Evolutionary conservation across 2,113 vertebrate genomes (phyloP).

Genomic region (Hiodon alosoides): DNA sequence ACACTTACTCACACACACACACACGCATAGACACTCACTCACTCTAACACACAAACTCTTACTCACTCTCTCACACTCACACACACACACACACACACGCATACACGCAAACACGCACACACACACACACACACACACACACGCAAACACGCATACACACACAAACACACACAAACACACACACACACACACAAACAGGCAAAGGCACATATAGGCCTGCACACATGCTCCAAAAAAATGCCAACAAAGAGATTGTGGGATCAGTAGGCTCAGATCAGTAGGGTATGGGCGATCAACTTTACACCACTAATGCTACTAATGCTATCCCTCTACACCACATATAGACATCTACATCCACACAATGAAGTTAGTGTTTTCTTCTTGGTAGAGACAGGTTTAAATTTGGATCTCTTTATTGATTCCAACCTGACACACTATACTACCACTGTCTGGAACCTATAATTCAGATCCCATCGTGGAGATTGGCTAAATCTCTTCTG

Average conservation of each 20-base stretch:
- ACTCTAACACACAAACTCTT: slow-evolving; percentile 3
- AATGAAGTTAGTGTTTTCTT: slow-evolving; percentile 39
- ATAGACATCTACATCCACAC: slow-evolving; percentile 5
- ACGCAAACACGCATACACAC: no score
- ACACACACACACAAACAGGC: no score
- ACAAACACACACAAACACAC: no score
- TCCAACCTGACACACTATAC: slow-evolving; percentile 53
- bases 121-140: no score
- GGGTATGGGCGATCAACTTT: neutral
- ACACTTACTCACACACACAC: no score
- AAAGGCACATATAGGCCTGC: slow-evolving; percentile 10
- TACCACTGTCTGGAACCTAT: slow-evolving; percentile 47
- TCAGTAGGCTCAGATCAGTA: no score
- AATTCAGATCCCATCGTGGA: slow-evolving; percentile 44
- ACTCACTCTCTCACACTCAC: neutral
- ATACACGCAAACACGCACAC: no score
- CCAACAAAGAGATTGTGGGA: neutral
- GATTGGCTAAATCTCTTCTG: slow-evolving; percentile 45
- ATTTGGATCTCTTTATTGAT: slow-evolving; percentile 64
- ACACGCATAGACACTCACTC: no score
- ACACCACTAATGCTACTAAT: neutral
- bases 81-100: no score
- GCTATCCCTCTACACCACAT: slow-evolving; percentile 8
- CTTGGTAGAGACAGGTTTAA: slow-evolving; percentile 60
- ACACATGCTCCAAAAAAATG: neutral